Conservation (phyloP, 2,797 vertebrate genomes). For the Microhierax caerulescens region DNA sequence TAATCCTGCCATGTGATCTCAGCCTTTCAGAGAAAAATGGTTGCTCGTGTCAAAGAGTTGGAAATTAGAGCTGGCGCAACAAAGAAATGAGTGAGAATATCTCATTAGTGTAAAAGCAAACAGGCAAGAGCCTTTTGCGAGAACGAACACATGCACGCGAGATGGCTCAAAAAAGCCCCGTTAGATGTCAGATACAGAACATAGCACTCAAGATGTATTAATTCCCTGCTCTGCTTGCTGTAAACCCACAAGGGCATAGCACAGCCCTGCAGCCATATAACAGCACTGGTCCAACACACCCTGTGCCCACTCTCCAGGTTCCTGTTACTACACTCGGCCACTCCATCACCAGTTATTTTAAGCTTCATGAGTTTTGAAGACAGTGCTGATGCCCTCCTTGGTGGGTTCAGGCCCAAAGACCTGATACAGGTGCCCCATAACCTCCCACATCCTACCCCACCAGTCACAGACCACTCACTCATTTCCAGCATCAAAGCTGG, state of each 20-base stretch:
- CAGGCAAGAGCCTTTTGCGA: not conserved
- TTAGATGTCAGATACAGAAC: not conserved
- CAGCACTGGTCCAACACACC: not conserved
- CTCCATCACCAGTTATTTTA: not conserved
- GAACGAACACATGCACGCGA: not conserved
- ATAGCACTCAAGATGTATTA: not conserved
- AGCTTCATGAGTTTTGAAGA: not conserved
- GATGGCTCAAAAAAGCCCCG: not conserved
- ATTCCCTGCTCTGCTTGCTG: not conserved
- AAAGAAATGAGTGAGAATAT: constrained; percentile 16
- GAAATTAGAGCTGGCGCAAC: constrained; percentile 10
- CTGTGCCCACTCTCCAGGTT: not conserved
- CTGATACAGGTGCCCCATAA: not conserved
- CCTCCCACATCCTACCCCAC: not conserved
- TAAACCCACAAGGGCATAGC: not conserved
- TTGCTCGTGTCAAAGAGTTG: constrained; percentile 3
- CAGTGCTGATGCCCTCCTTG: no score
- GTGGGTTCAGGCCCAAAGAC: not conserved
- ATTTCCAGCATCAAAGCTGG: not conserved
- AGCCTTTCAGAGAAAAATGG: constrained; percentile 53
- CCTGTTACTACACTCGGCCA: no score
- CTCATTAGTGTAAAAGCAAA: constrained; percentile 44
- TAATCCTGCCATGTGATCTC: constrained; percentile 46
- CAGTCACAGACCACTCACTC: not conserved
- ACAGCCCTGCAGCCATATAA: rapidly evolving